These are phyloP conservation scores for Bos javanicus DNA, from an alignment of 2,113 vertebrate genomes.

Conservation along the genomic window DNA sequence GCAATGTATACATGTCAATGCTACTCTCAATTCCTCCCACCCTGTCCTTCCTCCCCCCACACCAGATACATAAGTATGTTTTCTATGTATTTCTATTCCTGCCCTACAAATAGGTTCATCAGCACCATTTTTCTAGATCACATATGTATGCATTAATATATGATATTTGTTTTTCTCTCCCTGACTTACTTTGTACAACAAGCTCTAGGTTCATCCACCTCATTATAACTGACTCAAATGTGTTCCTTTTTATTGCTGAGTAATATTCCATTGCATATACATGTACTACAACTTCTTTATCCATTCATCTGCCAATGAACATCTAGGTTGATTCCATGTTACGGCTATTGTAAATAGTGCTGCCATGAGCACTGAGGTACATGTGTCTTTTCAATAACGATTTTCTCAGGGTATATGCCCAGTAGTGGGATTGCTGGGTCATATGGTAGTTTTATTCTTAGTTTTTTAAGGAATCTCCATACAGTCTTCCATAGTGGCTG, in stretches of 20 bases:
- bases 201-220: not conserved
- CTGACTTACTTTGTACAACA: not conserved
- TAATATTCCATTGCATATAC: not conserved
- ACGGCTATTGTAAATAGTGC: not conserved
- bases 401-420: not conserved
- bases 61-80: not conserved
- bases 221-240: not conserved
- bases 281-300: not conserved
- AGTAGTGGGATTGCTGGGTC: not conserved
- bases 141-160: not conserved
- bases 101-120: not conserved
- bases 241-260: not conserved
- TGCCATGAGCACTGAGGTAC: not conserved
- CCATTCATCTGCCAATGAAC: not conserved
- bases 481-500: not conserved
- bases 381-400: not conserved
- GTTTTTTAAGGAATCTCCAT: not conserved
- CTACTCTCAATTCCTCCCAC: not conserved
- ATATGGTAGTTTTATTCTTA: not conserved
- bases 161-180: not conserved
- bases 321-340: not conserved
- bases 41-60: not conserved
- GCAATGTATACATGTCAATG: not conserved
- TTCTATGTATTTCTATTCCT: not conserved
- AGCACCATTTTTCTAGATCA: not conserved